Base-by-base conservation (phyloP, 2,888 invertebrate species). In the Chironomus riparius region DNA sequence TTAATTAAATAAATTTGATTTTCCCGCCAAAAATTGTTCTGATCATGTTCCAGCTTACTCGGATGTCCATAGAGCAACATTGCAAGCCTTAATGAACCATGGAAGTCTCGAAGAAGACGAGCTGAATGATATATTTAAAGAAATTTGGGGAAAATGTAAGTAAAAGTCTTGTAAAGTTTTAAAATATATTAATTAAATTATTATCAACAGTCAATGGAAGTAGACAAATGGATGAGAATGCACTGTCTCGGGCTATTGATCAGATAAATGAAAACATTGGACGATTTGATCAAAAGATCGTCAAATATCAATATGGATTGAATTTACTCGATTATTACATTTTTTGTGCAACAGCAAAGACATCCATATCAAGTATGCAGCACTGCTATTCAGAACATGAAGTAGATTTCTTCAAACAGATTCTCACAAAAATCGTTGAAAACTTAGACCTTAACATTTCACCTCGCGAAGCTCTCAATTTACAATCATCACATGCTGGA, bases 231-330 rank as follows among this genome's bases (percentile, higher is more conserved):
- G 68, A 47, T 3, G n/a, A 15, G 18, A n/a, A 15, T 7, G 6
- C 38, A 15, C 3, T 21, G 4, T 6, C n/a, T 22, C 21, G 24
- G 15, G n/a, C 7, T 22, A 15, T 76, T 3, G 76, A 48, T 13
- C 7, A 13, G 10, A 76, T 76, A 15, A 76, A 76, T 47, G 38
- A 24, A 5, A 69, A 69, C 7, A 76, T 76, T 48, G 18, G 56
- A 3, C 38, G 38, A 22, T 76, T 69, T 28, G 76, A 76, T 69
- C 76, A 76, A n/a, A 68, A 56, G 24, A 47, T 76, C 0, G 18
- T 50, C 3, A 28, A 24, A n/a, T 50, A 13, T 28, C 18, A 76
- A 48, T 76, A 56, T 28, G 50, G 69, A 10, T 10, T 76, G 12
- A 69, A 47, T n/a, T 13, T 56, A 24, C 18, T 21, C 2, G 28